Evolutionary conservation across 1,140 invertebrate species (phyloP).

Genomic region (Cydia amplana): DNA sequence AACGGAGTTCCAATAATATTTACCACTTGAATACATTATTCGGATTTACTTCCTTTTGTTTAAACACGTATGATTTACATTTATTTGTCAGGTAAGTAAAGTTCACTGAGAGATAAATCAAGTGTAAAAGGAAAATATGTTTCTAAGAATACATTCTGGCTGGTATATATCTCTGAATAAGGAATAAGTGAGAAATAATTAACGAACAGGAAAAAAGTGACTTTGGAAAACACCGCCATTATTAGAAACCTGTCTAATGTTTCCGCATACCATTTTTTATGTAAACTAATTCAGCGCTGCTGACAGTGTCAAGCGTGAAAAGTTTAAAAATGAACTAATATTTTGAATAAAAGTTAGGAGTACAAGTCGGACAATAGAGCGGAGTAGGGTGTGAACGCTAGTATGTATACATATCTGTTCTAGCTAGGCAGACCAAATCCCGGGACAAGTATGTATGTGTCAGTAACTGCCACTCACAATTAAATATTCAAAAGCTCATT

Average conservation of each 20-base stretch:
- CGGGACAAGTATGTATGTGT: no score
- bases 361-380: no score
- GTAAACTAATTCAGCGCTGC: no score
- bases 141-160: not conserved
- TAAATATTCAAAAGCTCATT: no score
- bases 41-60: constrained; percentile 7
- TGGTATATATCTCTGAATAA: not conserved
- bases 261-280: no score
- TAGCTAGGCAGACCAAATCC: no score
- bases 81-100: not conserved
- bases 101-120: not conserved
- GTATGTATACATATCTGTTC: no score
- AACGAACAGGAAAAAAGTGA: not conserved
- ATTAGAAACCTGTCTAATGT: not conserved
- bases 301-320: no score
- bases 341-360: no score
- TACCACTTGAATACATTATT: constrained; percentile 3
- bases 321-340: no score
- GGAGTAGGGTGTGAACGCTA: no score
- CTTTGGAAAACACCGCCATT: not conserved
- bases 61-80: not conserved
- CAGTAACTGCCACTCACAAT: no score
- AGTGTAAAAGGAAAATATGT: not conserved
- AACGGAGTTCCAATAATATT: constrained; percentile 28
- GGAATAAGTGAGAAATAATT: not conserved